Evolutionary conservation across 2,888 invertebrate species (phyloP).

Genomic region (Napeogenes inachia): DNA sequence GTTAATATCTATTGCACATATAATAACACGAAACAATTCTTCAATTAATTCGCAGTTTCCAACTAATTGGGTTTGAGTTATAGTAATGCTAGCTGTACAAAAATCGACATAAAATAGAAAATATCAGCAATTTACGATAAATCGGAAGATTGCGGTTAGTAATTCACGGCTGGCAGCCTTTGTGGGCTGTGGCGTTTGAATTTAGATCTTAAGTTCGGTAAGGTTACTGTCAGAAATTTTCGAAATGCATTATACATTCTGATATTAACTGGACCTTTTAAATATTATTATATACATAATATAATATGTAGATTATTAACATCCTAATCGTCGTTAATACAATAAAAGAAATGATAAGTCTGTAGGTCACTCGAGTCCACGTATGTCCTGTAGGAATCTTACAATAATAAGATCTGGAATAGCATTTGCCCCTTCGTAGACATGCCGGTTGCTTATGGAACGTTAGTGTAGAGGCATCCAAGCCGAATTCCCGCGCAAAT

Average conservation of each 20-base stretch:
- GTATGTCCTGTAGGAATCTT: not conserved
- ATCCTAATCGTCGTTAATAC: conserved; percentile 3
- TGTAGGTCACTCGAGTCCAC: not conserved
- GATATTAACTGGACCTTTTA: no score
- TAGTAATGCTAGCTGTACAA: no score
- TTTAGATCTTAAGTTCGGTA: conserved; percentile 40
- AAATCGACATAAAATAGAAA: conserved; percentile 9
- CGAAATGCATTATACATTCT: conserved; percentile 21
- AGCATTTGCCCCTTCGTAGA: conserved; percentile 20
- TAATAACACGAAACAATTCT: no score
- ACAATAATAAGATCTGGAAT: conserved; percentile 7
- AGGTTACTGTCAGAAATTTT: conserved; percentile 20
- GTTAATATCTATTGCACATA: no score
- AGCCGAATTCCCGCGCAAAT: conserved; percentile 64
- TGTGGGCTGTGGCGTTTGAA: conserved; percentile 50
- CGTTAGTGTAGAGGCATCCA: conserved; percentile 47
- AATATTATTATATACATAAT: no score
- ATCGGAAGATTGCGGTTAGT: conserved; percentile 47
- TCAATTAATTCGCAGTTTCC: no score
- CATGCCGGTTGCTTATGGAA: conserved; percentile 30
- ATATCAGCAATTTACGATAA: conserved; percentile 44
- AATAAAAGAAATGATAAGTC: not conserved
- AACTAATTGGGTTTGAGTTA: no score
- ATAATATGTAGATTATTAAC: no score
- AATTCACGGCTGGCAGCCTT: conserved; percentile 60